Evolutionary conservation across 2,888 invertebrate species (phyloP), one percentile per base, ranked within the genome.

Genomic region (Hirudinaria manillensis): DNA sequence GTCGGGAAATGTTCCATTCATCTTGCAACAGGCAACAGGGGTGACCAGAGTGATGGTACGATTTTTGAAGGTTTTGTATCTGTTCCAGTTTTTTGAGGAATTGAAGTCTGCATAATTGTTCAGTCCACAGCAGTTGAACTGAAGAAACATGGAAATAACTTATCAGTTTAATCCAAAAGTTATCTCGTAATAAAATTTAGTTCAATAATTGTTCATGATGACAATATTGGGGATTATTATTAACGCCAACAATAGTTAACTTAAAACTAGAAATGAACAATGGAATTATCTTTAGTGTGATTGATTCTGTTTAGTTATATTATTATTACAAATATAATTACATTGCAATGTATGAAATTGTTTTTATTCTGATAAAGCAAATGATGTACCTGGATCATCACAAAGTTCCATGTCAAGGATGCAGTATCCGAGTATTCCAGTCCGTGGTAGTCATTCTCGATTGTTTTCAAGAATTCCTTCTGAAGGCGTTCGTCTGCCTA

Each of bases 1-100:
- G 61, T 61, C 29, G n/a, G 61, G 61, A 61, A 61, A 61, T 27
- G 61, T 61, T 27, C 61, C 61, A 29, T 61, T 61, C 61, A 61
- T 61, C 29, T 61, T 61, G 61, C 61, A 61, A 29, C 61, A 61
- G 29, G 61, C 24, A 10, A 61, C 24, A 16, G 61, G 61, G 10
- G 61, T 61, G 10, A 61, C 29, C 2, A 61, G 29, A 19, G 2
- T 27, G 24, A 10, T 16, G 10, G 24, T 61, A 27, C 2, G 7
- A 61, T 61, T 61, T 2, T 61, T 6, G 24, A 13, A 27, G 24
- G 61, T 6, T n/a, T 21, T n/a, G 24, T 61, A 1, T 61, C 61
- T 61, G 6, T 61, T n/a, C 61, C 61, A 61, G 7, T 61, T 24
- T 29, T 4, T 61, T 7, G 61, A 61, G 2, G 61, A 61, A 61